These are phyloP conservation scores for Octodon degus DNA, from an alignment of 2,113 vertebrate species.

Conservation along the genomic window DNA sequence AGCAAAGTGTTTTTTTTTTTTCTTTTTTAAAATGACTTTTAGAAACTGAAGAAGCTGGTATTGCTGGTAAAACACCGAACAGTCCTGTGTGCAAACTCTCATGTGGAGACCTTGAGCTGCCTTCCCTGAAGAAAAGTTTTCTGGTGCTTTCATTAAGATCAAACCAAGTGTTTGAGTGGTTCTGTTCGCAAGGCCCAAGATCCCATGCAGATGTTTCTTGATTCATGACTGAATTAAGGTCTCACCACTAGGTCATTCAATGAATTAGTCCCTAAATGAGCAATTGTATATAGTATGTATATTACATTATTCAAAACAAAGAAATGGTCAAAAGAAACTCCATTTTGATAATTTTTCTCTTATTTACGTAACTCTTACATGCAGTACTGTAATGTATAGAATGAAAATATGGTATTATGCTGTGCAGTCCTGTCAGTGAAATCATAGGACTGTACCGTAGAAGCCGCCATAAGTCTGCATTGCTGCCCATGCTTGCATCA, in stretches of 20 bases:
- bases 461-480: neutral
- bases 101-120: neutral
- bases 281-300: neutral
- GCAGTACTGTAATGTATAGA: neutral
- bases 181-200: neutral
- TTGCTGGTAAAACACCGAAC: neutral
- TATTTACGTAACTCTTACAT: neutral
- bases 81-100: neutral
- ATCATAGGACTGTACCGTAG: neutral
- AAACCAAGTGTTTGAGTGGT: neutral
- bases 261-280: neutral
- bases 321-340: neutral
- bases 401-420: neutral
- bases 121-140: neutral
- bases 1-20: neutral
- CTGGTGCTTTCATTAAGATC: neutral
- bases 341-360: neutral
- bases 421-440: neutral
- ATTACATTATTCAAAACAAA: neutral
- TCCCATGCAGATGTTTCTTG: neutral
- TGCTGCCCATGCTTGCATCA: neutral
- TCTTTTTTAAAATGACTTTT: neutral
- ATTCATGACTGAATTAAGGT: neutral
- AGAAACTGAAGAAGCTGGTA: slow-evolving; percentile 5
- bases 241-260: neutral